Evolutionary conservation across 2,113 vertebrate genomes (phyloP).

Genomic region (Poecile atricapillus): DNA sequence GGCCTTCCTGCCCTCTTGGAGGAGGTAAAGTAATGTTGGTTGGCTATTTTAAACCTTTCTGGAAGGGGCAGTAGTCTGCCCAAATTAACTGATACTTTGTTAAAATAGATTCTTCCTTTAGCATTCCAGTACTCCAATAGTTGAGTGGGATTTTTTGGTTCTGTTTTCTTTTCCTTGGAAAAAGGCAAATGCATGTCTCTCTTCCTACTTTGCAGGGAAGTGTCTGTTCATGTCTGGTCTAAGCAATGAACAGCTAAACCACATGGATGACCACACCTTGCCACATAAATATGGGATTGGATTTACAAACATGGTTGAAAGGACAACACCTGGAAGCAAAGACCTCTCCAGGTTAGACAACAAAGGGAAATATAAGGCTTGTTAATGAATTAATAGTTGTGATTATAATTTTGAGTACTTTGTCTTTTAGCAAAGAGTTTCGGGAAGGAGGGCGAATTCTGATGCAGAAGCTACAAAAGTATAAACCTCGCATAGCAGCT

Average conservation of each 20-base stretch:
- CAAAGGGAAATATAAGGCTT: not conserved
- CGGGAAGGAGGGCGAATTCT: slow-evolving; percentile 96
- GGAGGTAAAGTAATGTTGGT: not conserved
- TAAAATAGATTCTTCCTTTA: not conserved
- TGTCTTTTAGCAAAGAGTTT: slow-evolving; percentile 87
- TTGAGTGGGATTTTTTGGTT: rapidly evolving
- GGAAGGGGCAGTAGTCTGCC: not conserved
- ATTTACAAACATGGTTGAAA: slow-evolving; percentile 97
- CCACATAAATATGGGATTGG: slow-evolving; percentile 95
- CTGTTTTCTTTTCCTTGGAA: not conserved
- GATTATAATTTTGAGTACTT: slow-evolving; percentile 45
- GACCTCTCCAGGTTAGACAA: slow-evolving; percentile 87
- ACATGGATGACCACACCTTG: slow-evolving; percentile 86
- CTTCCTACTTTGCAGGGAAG: slow-evolving; percentile 82
- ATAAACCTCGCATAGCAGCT: slow-evolving; percentile 92
- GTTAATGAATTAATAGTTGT: not conserved
- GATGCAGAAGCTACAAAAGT: slow-evolving; percentile 93
- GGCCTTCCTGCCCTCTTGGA: not conserved
- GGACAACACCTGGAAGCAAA: slow-evolving; percentile 96
- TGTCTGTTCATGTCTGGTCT: slow-evolving; percentile 96
- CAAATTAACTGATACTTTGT: not conserved
- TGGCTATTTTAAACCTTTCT: not conserved
- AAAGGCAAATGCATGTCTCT: not conserved
- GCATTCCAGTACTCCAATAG: not conserved
- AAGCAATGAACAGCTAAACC: slow-evolving; percentile 89